phyloP scores from a whole-genome alignment of 2,888 invertebrate species.

The Drosophila recens region DNA sequence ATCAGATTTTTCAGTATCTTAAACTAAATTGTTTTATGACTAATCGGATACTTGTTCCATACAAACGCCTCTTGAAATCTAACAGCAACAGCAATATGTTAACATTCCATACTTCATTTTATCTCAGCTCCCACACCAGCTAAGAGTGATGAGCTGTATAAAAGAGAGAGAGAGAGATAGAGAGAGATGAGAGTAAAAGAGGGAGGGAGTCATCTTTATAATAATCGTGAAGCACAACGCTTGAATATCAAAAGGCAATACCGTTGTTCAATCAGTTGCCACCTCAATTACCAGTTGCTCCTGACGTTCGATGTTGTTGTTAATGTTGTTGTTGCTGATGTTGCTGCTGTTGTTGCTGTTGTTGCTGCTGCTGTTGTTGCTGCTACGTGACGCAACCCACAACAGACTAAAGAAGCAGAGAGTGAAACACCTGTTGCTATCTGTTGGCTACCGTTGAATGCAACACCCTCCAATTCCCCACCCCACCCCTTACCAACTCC shows the following conservation, averaged over 20 bases:
- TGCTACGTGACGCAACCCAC: conserved; percentile 72
- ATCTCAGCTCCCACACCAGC: conserved; percentile 10
- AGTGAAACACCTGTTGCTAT: conserved; percentile 68
- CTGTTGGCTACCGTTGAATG: conserved; percentile 55
- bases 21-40: conserved; percentile 11
- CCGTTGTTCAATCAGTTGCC: conserved; percentile 51
- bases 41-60: conserved; percentile 49
- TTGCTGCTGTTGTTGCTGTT: conserved; percentile 22
- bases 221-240: conserved; percentile 51
- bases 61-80: conserved; percentile 27
- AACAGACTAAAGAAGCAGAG: conserved; percentile 3
- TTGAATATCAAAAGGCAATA: conserved; percentile 67
- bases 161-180: neutral
- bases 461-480: conserved; percentile 7
- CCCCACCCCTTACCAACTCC: neutral
- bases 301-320: conserved; percentile 40
- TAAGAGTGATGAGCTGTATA: neutral
- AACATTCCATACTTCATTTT: conserved; percentile 27
- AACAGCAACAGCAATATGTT: conserved; percentile 28
- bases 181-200: neutral
- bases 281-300: conserved; percentile 66
- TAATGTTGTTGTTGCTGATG: conserved; percentile 33
- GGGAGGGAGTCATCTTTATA: conserved; percentile 24
- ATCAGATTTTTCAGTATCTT: neutral
- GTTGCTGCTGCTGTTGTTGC: conserved; percentile 36